Percentiles rank a stretch among this genome's conserved stretches.
Conservation (phyloP, 64 coral and sea anemone species). For the Pocillopora verrucosa region DNA sequence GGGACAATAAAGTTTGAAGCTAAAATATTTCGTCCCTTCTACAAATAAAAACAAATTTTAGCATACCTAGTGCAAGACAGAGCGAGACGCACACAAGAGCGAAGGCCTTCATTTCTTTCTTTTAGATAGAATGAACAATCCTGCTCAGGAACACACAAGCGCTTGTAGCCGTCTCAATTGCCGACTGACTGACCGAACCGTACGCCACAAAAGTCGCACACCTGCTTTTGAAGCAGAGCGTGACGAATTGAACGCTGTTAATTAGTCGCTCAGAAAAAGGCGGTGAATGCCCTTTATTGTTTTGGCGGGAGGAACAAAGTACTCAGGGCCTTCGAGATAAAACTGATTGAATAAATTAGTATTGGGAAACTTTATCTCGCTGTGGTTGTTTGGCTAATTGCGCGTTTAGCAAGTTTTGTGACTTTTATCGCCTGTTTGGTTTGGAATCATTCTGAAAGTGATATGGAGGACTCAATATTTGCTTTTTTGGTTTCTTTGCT, state of each 20-base stretch:
- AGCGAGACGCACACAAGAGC: neutral
- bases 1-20: neutral
- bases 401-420: neutral
- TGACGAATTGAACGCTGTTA: neutral
- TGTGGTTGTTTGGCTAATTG: neutral
- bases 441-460: neutral
- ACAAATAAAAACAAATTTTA: neutral
- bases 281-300: neutral
- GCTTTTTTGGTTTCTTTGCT: neutral
- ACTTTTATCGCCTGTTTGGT: neutral
- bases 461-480: neutral
- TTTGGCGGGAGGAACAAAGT: neutral
- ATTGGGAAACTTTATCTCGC: neutral
- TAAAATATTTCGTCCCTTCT: neutral
- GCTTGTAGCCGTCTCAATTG: neutral
- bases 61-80: constrained; percentile 13
- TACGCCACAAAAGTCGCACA: neutral
- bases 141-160: neutral
- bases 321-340: neutral
- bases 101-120: constrained; percentile 30
- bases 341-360: neutral
- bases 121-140: neutral
- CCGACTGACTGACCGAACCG: neutral
- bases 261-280: neutral
- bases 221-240: constrained; percentile 3